Evolutionary conservation across 2,888 invertebrate species (phyloP).

Genomic region (Zhuqinia jingwanae): DNA sequence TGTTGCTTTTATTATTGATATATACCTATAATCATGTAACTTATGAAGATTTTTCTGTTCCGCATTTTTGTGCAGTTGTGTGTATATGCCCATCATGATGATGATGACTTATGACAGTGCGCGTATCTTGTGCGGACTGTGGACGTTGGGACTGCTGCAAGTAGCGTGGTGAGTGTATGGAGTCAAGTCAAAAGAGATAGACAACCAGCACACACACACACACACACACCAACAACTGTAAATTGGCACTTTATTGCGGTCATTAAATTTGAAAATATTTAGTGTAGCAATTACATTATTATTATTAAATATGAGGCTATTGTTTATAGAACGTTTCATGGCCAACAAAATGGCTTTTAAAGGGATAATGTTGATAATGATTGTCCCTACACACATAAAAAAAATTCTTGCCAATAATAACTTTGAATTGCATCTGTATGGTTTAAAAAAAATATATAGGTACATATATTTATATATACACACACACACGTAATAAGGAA

Average conservation of each 20-base stretch:
- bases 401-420: slow-evolving; percentile 33
- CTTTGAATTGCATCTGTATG: slow-evolving; percentile 32
- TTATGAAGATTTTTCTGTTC: slow-evolving; percentile 47
- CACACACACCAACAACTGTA: not conserved
- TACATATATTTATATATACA: not conserved
- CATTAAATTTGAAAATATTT: slow-evolving; percentile 62
- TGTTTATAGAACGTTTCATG: slow-evolving; percentile 50
- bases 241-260: slow-evolving; percentile 59
- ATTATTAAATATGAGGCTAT: slow-evolving; percentile 42
- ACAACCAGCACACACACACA: too few relatives aligned
- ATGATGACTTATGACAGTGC: too few relatives aligned
- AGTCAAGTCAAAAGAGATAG: slow-evolving; percentile 1
- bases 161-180: not conserved
- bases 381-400: slow-evolving; percentile 10
- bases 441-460: slow-evolving; percentile 9
- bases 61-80: slow-evolving; percentile 52
- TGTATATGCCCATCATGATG: not conserved
- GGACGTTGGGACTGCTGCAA: too few relatives aligned
- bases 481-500: too few relatives aligned
- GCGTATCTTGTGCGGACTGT: too few relatives aligned
- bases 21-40: slow-evolving; percentile 12
- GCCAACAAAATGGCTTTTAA: slow-evolving; percentile 44
- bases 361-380: slow-evolving; percentile 29
- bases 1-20: slow-evolving; percentile 11
- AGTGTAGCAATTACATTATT: slow-evolving; percentile 42